These are phyloP conservation scores for Leptestheria dahalacensis DNA, from an alignment of 1,140 invertebrate genomes.

Conservation along the genomic window DNA sequence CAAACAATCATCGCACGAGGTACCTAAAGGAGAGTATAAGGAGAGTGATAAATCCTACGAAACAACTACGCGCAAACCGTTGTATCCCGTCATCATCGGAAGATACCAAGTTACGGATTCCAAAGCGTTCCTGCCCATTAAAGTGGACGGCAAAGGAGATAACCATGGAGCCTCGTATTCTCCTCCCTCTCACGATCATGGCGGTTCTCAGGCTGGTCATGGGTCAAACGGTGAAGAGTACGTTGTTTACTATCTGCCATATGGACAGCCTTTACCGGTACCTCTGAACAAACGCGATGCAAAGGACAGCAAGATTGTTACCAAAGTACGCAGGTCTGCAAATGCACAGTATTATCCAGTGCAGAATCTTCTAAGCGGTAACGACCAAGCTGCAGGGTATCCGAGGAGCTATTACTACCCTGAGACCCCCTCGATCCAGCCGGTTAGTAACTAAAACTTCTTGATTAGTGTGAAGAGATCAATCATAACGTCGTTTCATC, in stretches of 20 bases:
- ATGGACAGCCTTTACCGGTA: conserved; percentile 16
- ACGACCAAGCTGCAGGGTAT: neutral
- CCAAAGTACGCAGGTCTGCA: neutral
- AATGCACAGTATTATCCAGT: neutral
- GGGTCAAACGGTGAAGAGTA: conserved; percentile 15
- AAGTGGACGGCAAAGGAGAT: conserved; percentile 1
- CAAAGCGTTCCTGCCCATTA: conserved; percentile 14
- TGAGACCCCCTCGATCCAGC: neutral
- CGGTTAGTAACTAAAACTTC: neutral
- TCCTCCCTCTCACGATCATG: neutral
- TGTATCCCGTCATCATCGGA: conserved; percentile 17
- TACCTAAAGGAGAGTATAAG: neutral
- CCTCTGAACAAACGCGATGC: neutral
- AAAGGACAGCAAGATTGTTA: neutral
- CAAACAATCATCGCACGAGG: neutral
- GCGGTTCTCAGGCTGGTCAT: neutral
- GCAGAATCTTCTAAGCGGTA: neutral
- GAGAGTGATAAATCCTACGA: neutral
- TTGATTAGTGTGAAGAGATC: neutral
- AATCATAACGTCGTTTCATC: neutral
- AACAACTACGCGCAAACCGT: neutral
- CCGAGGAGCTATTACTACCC: neutral
- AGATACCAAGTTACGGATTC: conserved; percentile 17
- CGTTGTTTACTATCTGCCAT: conserved; percentile 16
- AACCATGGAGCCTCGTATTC: neutral